These are phyloP conservation scores for Nesometra sesokonis DNA, from an alignment of 35 echinoderm and acorn worm genomes.

Conservation along the genomic window DNA sequence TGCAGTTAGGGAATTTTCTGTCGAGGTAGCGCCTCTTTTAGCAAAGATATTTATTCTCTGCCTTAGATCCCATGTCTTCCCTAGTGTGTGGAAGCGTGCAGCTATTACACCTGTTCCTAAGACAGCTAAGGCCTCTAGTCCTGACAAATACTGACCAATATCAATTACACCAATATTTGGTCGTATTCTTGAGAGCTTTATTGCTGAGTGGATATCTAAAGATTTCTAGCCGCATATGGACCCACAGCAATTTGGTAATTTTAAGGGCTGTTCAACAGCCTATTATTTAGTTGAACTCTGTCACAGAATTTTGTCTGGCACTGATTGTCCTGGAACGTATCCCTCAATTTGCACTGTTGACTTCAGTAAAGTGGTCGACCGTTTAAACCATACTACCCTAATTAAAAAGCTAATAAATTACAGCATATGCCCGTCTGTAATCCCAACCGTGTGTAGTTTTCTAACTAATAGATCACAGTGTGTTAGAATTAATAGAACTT, in stretches of 20 bases:
- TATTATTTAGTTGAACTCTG: constrained; percentile 30
- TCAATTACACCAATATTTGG: constrained; percentile 24
- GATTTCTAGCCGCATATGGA: constrained; percentile 10
- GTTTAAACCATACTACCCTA: constrained; percentile 24
- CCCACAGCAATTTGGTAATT: constrained; percentile 17
- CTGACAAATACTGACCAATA: background rate
- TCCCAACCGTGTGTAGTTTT: constrained; percentile 29
- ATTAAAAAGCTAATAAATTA: constrained; percentile 16
- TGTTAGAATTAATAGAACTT: too few relatives aligned
- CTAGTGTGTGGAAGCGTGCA: background rate
- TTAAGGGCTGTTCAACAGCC: background rate
- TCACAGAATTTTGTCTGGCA: background rate
- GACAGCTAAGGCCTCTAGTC: background rate
- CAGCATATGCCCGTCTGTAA: too few relatives aligned
- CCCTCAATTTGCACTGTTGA: constrained; percentile 3
- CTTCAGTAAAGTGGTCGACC: constrained; percentile 22
- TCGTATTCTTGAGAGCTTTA: constrained; percentile 7
- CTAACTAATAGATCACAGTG: constrained; percentile 6
- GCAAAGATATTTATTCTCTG: background rate
- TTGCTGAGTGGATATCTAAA: constrained; percentile 16
- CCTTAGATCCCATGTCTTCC: background rate
- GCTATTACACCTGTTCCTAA: background rate
- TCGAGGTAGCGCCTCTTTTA: background rate
- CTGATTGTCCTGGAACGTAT: constrained; percentile 8
- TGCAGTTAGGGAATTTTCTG: background rate